phyloP scores from a whole-genome alignment of 1,140 invertebrate genomes.

The Acromyrmex echinatior region DNA sequence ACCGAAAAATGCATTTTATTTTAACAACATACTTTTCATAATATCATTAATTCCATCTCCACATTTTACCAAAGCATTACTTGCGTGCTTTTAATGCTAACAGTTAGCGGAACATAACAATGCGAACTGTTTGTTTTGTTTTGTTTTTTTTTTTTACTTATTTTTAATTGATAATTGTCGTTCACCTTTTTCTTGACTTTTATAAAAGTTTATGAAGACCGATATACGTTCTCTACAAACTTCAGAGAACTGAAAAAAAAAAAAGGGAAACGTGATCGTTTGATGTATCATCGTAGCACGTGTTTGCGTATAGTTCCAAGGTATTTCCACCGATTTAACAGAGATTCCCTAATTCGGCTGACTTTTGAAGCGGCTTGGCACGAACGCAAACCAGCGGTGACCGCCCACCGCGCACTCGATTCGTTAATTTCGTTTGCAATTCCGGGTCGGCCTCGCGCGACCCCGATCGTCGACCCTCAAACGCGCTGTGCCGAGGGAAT shows the following conservation, averaged over 20 bases:
- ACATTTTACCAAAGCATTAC: neutral
- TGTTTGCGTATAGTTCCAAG: neutral
- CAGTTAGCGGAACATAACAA: neutral
- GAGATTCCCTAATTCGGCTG: conserved; percentile 31
- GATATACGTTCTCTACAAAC: neutral
- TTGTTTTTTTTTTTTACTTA: neutral
- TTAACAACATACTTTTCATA: conserved; percentile 2
- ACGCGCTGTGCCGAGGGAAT: neutral
- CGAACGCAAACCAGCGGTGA: conserved; percentile 12
- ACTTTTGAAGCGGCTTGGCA: conserved; percentile 47
- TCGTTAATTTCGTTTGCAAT: conserved; percentile 62
- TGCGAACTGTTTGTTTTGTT: neutral
- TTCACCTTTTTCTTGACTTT: neutral
- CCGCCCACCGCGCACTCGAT: neutral
- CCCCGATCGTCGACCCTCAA: conserved; percentile 36
- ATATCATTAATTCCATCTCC: neutral
- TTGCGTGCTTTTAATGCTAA: neutral
- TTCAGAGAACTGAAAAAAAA: neutral
- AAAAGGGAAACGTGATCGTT: too few relatives aligned
- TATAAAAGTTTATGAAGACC: neutral
- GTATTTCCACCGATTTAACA: conserved; percentile 14
- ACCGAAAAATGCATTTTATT: neutral
- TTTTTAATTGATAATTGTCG: neutral
- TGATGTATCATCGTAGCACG: neutral
- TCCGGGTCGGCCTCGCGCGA: conserved; percentile 30